phyloP scores from a whole-genome alignment of 2,888 invertebrate genomes.

The Himalopsyche tibetana region DNA sequence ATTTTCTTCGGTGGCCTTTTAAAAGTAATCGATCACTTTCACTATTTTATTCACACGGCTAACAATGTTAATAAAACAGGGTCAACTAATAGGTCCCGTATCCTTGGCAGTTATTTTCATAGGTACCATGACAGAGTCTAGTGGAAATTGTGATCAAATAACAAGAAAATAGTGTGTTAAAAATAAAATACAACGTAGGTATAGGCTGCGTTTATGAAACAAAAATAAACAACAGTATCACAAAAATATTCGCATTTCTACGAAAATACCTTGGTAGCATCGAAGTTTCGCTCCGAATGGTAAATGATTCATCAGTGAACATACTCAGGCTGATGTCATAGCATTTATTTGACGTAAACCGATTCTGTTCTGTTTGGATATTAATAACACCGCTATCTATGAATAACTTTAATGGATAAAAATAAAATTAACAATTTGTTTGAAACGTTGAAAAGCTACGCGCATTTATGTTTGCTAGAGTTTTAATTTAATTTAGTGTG shows the following conservation, averaged over 20 bases:
- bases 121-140: neutral
- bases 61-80: conserved; percentile 14
- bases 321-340: conserved; percentile 56
- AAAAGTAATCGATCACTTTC: conserved; percentile 36
- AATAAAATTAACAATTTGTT: neutral
- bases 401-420: conserved; percentile 11
- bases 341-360: conserved; percentile 51
- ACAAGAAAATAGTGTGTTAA: too few species aligned
- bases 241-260: neutral
- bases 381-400: conserved; percentile 22
- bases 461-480: too few species aligned
- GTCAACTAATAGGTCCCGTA: neutral
- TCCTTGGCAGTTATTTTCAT: neutral
- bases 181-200: too few species aligned
- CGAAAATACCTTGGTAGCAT: conserved; percentile 35
- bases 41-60: conserved; percentile 14
- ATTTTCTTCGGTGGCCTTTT: neutral
- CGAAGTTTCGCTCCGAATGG: conserved; percentile 36
- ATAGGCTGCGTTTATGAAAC: too few species aligned
- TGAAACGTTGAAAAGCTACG: too few species aligned
- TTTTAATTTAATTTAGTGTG: too few species aligned
- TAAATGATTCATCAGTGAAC: conserved; percentile 53
- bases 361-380: conserved; percentile 31
- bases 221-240: too few species aligned
- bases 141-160: neutral